Evolutionary conservation across 2,797 vertebrate species (phyloP), one percentile per base, ranked within the genome.

Genomic region (Agapornis canus): DNA sequence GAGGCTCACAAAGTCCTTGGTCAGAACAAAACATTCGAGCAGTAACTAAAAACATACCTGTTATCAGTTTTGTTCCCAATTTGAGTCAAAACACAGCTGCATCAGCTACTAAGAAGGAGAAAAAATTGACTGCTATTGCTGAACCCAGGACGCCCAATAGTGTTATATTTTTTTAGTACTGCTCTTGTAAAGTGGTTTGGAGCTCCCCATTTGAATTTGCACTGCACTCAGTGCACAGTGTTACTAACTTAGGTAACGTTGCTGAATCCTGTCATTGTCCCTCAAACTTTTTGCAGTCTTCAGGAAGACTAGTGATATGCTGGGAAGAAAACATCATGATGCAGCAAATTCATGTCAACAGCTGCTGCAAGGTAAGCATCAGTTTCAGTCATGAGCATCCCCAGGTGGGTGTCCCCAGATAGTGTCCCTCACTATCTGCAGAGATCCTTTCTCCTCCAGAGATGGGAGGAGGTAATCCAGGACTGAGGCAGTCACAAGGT

Each of bases 241-340:
- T 72, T 78, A 81, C 26, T 52, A 56, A 52, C 26, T 85, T 57
- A 42, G 21, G 64, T 60, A 75, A 40, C 11, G 4, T 32, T 77
- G 56, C 61, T 2, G 5, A 71, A 45, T 82, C 26, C 56, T 63
- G n/a, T 66, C 66, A 22, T 32, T 80, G 45, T 39, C 48, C 40
- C 68, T 79, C 52, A 75, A 66, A 23, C 2, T 71, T 94, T 86
- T 52, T 52, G 18, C 45, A 27, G 3, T 76, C 49, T 80, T 59
- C 49, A 21, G 68, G 23, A 82, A 54, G 21, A 68, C 49, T 52
- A 9, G 76, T 32, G 31, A 35, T 47, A 16, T 0, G 0, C 49
- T 19, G 31, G 22, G 56, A 80, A 77, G 52, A 48, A 8, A 27
- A 8, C 29, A 39, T 82, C 20, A 1, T 0, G 0, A 43, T 26